phyloP scores from a whole-genome alignment of 2,113 vertebrate species.

The Labrus mixtus region DNA sequence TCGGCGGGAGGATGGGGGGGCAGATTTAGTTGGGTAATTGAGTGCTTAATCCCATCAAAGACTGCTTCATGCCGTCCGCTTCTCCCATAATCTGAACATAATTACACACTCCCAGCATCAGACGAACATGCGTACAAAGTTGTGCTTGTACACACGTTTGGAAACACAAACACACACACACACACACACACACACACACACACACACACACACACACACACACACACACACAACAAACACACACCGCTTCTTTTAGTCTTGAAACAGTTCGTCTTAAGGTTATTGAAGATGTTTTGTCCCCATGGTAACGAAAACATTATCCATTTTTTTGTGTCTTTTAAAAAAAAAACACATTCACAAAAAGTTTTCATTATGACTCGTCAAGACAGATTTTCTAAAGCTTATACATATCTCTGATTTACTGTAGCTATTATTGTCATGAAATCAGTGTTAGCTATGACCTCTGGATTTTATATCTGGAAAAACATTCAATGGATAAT shows the following conservation, averaged over 20 bases:
- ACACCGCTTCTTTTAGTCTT: neutral
- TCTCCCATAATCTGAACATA: conserved; percentile 79
- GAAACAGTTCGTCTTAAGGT: conserved; percentile 33
- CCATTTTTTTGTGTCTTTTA: neutral
- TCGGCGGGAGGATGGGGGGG: too few relatives aligned
- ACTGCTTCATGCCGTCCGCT: conserved; percentile 68
- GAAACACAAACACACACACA: conserved; percentile 15
- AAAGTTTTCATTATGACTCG: too few relatives aligned
- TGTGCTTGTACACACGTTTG: conserved; percentile 25
- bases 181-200: neutral
- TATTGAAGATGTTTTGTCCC: conserved; percentile 23
- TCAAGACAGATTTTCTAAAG: too few relatives aligned
- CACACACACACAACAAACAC: neutral
- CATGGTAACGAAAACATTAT: conserved; percentile 1
- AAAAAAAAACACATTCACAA: too few relatives aligned
- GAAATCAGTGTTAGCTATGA: neutral
- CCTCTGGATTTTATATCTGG: neutral
- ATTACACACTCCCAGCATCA: conserved; percentile 75
- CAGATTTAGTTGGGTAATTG: conserved; percentile 78
- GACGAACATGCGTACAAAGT: conserved; percentile 33
- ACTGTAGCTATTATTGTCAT: neutral
- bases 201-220: conserved; percentile 8
- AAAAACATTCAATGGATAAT: neutral
- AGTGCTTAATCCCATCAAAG: conserved; percentile 85
- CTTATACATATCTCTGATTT: neutral